phyloP scores from a whole-genome alignment of 2,113 vertebrate species.

The Willisornis vidua region DNA sequence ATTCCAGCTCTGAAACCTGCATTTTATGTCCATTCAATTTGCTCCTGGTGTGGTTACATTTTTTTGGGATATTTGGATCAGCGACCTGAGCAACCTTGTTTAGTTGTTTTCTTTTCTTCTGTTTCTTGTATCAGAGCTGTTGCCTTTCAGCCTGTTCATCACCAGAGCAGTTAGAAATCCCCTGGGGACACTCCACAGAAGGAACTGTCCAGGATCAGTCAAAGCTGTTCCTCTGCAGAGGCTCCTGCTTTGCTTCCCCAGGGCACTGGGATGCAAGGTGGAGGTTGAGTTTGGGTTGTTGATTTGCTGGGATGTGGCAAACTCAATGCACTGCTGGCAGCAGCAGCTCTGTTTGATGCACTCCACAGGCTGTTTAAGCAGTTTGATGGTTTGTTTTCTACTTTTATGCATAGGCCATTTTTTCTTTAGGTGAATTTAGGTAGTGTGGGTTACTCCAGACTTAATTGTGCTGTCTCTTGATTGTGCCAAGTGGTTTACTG shows the following conservation, averaged over 20 bases:
- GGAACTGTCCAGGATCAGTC: background rate
- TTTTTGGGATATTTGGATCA: background rate
- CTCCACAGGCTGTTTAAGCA: background rate
- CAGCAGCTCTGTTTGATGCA: background rate
- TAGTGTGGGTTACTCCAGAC: background rate
- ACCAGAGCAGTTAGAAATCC: background rate
- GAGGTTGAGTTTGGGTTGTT: background rate
- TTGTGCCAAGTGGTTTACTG: background rate
- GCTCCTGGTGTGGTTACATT: background rate
- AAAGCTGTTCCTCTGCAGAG: background rate
- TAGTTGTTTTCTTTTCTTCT: background rate
- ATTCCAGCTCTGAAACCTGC: background rate
- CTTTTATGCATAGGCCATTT: background rate
- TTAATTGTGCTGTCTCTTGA: background rate
- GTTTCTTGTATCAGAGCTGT: background rate
- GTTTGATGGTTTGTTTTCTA: background rate
- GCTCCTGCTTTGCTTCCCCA: background rate
- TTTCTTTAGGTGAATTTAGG: background rate
- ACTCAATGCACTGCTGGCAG: background rate
- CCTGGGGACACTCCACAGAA: background rate
- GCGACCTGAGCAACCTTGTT: background rate
- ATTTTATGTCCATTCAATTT: background rate
- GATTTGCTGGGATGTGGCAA: background rate
- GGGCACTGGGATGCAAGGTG: background rate
- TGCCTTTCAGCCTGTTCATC: background rate